Conservation (phyloP, 2,113 vertebrate species). For the Gopherus flavomarginatus region DNA sequence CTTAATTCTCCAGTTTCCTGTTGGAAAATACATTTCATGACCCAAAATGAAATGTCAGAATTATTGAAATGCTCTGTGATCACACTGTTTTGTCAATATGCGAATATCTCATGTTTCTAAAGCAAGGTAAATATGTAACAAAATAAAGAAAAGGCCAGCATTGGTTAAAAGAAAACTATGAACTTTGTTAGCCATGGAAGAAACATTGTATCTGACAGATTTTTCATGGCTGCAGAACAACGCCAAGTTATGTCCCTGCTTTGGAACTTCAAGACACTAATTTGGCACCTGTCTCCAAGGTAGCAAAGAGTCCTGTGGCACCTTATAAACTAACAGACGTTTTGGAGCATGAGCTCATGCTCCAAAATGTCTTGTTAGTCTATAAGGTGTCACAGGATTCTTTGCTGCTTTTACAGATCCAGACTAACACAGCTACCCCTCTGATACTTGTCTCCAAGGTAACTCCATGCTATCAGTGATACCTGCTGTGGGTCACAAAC, state of each 20-base stretch:
- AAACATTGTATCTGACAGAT: not conserved
- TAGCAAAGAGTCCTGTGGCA: too few relatives aligned
- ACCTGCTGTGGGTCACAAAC: not conserved
- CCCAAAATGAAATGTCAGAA: not conserved
- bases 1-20: not conserved
- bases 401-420: too few relatives aligned
- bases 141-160: not conserved
- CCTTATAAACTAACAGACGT: too few relatives aligned
- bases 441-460: not conserved
- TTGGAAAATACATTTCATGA: not conserved
- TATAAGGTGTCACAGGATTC: too few relatives aligned
- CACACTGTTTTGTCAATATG: not conserved
- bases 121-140: not conserved
- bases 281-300: not conserved
- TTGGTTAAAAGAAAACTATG: not conserved
- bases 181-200: not conserved
- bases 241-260: not conserved
- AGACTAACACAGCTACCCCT: too few relatives aligned
- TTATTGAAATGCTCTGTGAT: fast-evolving
- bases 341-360: too few relatives aligned
- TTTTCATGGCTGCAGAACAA: not conserved
- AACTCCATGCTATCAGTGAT: not conserved
- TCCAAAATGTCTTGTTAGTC: too few relatives aligned
- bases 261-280: not conserved
- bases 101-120: fast-evolving